Conservation (phyloP, 2,797 vertebrate genomes). For the Paedocypris micromegethes region DNA sequence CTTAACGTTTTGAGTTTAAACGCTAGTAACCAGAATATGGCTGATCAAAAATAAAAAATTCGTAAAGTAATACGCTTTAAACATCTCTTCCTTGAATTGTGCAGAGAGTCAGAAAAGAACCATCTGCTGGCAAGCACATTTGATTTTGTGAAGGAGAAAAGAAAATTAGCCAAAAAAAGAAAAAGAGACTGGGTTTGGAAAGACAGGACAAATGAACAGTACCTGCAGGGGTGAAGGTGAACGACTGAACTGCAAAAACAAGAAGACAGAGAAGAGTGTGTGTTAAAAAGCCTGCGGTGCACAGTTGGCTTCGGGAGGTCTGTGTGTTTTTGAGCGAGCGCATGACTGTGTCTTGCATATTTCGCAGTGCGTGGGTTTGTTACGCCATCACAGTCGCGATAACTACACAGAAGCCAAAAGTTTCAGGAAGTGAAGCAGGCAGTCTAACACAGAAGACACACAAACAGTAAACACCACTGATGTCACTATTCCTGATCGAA, state of each 20-base stretch:
- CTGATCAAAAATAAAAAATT: not conserved
- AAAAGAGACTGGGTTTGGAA: conserved; percentile 46
- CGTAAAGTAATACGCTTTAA: not conserved
- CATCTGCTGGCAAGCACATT: conserved; percentile 37
- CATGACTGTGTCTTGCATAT: conserved; percentile 26
- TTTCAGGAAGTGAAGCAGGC: conserved; percentile 46
- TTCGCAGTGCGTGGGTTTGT: conserved; percentile 17
- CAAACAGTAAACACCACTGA: not conserved
- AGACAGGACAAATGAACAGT: conserved; percentile 84
- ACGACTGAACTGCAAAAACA: conserved; percentile 91
- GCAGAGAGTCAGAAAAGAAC: conserved; percentile 19
- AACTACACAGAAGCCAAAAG: conserved; percentile 40
- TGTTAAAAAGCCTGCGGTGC: conserved; percentile 71
- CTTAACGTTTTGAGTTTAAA: too few relatives aligned
- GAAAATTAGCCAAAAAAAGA: conserved; percentile 37
- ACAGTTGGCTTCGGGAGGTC: conserved; percentile 53
- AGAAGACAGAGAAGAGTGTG: conserved; percentile 82
- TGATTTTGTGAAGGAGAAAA: conserved; percentile 25
- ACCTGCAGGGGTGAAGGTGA: conserved; percentile 90
- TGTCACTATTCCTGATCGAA: too few relatives aligned
- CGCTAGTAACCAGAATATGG: too few relatives aligned
- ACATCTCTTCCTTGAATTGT: not conserved
- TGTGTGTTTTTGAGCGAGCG: conserved; percentile 44
- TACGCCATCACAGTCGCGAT: conserved; percentile 46
- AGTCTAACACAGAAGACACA: conserved; percentile 40